These are phyloP conservation scores for Poecilia picta DNA, from an alignment of 2,797 vertebrate species.

Conservation along the genomic window DNA sequence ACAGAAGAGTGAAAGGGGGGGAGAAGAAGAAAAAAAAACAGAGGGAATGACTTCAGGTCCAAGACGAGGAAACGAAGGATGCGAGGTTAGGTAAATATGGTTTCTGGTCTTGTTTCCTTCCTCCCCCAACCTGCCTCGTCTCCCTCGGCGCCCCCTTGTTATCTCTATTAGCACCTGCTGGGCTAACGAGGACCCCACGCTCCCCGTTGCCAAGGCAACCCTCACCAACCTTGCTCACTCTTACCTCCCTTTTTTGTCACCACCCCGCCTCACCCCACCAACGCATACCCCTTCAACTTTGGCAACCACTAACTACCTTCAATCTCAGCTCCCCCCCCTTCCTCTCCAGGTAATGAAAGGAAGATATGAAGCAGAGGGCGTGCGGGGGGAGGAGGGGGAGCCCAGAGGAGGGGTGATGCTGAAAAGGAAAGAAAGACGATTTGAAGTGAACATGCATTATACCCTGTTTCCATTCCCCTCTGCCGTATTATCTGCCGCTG, in stretches of 20 bases:
- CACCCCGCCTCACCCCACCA: not conserved
- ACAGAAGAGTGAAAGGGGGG: not conserved
- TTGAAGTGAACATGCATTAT: conserved; percentile 68
- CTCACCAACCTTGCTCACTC: conserved; percentile 71
- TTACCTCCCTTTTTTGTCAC: conserved; percentile 31
- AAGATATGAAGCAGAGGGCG: conserved; percentile 60
- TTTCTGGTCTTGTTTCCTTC: conserved; percentile 43
- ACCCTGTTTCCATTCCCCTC: conserved; percentile 53
- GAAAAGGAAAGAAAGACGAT: conserved; percentile 62
- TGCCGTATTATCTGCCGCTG: conserved; percentile 52
- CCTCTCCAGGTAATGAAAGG: conserved; percentile 76
- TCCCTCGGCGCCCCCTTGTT: conserved; percentile 68
- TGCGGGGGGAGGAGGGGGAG: not conserved
- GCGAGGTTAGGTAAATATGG: conserved; percentile 66
- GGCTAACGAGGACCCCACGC: conserved; percentile 78
- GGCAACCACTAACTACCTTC: conserved; percentile 70
- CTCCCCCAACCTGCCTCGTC: not conserved
- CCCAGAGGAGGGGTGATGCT: not conserved
- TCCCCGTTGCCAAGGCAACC: conserved; percentile 79
- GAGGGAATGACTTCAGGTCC: conserved; percentile 12
- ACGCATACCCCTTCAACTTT: conserved; percentile 49
- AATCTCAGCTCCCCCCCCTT: conserved; percentile 54
- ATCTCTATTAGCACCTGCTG: conserved; percentile 87
- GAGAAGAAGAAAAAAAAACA: no score
- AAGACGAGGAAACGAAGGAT: conserved; percentile 64